Conservation (phyloP, 2,888 invertebrate species). For the Polia nebulosa region DNA sequence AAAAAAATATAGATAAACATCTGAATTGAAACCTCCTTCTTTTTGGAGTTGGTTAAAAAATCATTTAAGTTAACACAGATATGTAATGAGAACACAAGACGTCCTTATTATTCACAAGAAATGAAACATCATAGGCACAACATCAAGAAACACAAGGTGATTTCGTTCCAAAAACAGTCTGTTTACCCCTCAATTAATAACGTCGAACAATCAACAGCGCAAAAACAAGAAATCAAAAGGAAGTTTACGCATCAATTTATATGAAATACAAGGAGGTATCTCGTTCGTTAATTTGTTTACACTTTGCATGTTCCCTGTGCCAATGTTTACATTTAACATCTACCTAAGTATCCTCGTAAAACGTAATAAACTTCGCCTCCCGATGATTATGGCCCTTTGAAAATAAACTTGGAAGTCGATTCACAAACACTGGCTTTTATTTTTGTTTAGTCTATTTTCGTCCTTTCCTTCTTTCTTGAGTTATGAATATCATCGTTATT, state of each 20-base stretch:
- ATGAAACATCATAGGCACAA: conserved; percentile 3
- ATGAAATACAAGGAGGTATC: conserved; percentile 74
- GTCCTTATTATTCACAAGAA: conserved; percentile 3
- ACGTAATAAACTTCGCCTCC: conserved; percentile 84
- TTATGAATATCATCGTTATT: conserved; percentile 85
- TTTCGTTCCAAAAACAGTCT: conserved; percentile 40
- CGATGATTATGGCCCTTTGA: conserved; percentile 87
- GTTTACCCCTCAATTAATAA: conserved; percentile 70
- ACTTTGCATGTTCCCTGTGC: conserved; percentile 79
- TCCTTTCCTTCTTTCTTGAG: conserved; percentile 75
- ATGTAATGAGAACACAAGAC: conserved; percentile 29
- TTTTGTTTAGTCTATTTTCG: conserved; percentile 85
- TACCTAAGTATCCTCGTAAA: conserved; percentile 75
- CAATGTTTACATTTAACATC: conserved; percentile 82
- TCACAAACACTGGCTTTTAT: conserved; percentile 82
- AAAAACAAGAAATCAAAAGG: conserved; percentile 75
- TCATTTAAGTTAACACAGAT: neutral
- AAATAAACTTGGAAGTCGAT: conserved; percentile 85
- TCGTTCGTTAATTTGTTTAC: conserved; percentile 86
- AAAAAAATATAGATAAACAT: no score
- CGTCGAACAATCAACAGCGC: conserved; percentile 66
- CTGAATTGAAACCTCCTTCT: no score
- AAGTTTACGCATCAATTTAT: conserved; percentile 76
- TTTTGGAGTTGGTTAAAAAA: no score
- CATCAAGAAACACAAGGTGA: conserved; percentile 9